Base-by-base conservation (phyloP, 2,113 vertebrate genomes). In the Cathartes aura region DNA sequence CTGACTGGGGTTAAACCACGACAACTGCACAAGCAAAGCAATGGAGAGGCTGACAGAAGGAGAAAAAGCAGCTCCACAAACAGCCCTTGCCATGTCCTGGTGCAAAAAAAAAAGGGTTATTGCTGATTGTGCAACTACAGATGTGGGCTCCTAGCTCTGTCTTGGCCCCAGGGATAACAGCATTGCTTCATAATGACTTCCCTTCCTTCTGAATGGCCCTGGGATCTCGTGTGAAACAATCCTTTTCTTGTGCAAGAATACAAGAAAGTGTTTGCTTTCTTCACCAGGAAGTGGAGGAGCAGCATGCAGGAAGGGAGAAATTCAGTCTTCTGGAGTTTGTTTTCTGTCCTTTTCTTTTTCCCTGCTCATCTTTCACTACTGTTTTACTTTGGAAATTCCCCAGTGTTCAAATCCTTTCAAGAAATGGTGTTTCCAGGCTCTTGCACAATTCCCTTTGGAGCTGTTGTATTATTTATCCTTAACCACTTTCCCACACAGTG, bases 401-500 rank as follows among this genome's bases (percentile, higher is more conserved):
- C 36, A 24, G 15, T 50, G 40, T 47, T 83, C 47, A 93, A 84
- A 92, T 40, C 67, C 52, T 60, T 56, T 82, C 50, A 93, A 93
- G 55, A 78, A 71, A 66, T n/a, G 5, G 64, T 73, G 66, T 80
- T 95, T 91, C 48, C 60, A 96, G 52, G 10, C 73, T 89, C 91
- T 97, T 97, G 93, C 96, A 87, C 91, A 97, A 97, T 94, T 96
- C 93, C 81, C 93, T 80, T 87, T 91, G 87, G 96, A 95, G n/a
- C 36, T 87, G 55, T 36, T 40, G n/a, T 30, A 50, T n/a, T 90
- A 68, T 62, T 92, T 95, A 63, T 47, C 76, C 56, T 75, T 91
- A 82, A 34, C 30, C 87, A 73, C 58, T 97, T 97, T 97, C 97
- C 96, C 96, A 97, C 90, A 91, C 72, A 93, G 47, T 29, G 47